Conservation (phyloP, 2,797 vertebrate species). For the Enteromius radiatus region DNA sequence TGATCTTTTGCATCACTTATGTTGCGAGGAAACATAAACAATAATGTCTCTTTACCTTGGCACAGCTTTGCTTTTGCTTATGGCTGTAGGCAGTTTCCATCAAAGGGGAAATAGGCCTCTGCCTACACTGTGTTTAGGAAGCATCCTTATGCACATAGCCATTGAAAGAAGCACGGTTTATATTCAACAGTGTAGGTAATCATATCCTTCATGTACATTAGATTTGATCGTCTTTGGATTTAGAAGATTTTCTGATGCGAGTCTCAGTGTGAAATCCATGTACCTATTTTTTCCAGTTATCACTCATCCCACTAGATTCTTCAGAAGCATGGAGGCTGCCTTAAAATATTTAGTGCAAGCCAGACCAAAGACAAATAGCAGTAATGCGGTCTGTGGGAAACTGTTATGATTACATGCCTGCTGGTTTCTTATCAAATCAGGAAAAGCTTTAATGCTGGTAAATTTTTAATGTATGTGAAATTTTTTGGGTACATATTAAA, state of each 20-base stretch:
- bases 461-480: conserved; percentile 3
- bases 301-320: not conserved
- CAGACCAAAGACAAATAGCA: conserved; percentile 22
- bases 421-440: conserved; percentile 7
- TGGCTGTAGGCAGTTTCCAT: conserved; percentile 20
- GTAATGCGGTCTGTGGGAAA: not conserved
- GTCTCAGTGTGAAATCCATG: conserved; percentile 1
- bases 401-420: not conserved
- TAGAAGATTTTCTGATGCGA: not conserved
- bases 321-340: not conserved
- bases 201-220: conserved; percentile 3
- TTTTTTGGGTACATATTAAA: conserved; percentile 1
- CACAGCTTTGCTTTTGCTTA: conserved; percentile 12
- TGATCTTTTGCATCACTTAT: conserved; percentile 16
- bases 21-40: not conserved
- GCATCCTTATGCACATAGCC: conserved; percentile 15
- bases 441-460: not conserved
- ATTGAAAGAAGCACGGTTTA: conserved; percentile 26
- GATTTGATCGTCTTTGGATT: not conserved
- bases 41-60: conserved; percentile 44
- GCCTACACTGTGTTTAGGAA: conserved; percentile 40
- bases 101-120: conserved; percentile 16
- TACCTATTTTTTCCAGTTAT: not conserved
- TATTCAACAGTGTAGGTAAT: conserved; percentile 31
- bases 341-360: conserved; percentile 22